Evolutionary conservation across 2,797 vertebrate species (phyloP).

Genomic region (Mormyrus hasselquistii): DNA sequence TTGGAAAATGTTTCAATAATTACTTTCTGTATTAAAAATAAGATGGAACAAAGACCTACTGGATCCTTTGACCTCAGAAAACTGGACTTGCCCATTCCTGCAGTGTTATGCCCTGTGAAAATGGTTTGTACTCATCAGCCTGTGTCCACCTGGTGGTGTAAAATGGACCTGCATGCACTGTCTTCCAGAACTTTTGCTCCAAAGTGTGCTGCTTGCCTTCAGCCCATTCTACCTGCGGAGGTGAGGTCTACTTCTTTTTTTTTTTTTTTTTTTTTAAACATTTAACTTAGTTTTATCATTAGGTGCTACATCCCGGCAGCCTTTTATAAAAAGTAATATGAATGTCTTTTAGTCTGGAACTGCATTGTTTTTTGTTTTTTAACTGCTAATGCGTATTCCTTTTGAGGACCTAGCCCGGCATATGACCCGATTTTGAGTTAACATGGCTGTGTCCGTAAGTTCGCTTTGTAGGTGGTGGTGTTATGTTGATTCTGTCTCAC

Average conservation of each 20-base stretch:
- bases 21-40: not conserved
- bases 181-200: constrained; percentile 75
- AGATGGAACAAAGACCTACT: not conserved
- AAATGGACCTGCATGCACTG: not conserved
- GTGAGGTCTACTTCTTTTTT: constrained; percentile 47
- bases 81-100: not conserved
- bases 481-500: constrained; percentile 12
- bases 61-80: not conserved
- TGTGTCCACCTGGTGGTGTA: not conserved
- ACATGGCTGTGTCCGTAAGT: not conserved
- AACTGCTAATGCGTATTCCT: not conserved
- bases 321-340: not conserved
- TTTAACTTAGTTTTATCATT: not conserved
- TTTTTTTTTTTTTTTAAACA: not conserved
- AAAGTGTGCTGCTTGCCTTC: constrained; percentile 80
- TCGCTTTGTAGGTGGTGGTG: constrained; percentile 12
- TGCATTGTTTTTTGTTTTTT: not conserved
- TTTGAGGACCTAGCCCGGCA: not conserved
- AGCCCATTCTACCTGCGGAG: constrained; percentile 79
- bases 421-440: not conserved
- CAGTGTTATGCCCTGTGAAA: not conserved
- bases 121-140: not conserved
- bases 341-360: not conserved
- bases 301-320: not conserved
- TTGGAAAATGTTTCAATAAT: not conserved